A percentile compares a stretch with the other conserved stretches of the same genome.
Evolutionary conservation across 2,888 invertebrate genomes (phyloP).

Genomic region (Andrena trimmerana): DNA sequence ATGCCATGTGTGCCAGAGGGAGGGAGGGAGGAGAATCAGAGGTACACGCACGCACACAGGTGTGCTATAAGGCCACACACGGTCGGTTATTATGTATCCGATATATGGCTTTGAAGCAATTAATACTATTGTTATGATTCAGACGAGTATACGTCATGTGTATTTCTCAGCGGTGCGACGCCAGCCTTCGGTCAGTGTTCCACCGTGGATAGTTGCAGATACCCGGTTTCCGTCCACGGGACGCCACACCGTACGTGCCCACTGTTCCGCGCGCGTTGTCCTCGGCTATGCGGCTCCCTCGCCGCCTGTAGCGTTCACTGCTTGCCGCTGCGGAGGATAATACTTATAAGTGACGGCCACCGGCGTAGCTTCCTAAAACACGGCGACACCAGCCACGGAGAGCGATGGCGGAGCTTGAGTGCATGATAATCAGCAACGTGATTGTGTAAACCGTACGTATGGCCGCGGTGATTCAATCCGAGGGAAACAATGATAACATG

Average conservation of each 20-base stretch:
- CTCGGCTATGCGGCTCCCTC: constrained; percentile 16
- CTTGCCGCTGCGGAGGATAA: background rate
- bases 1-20: constrained; percentile 34
- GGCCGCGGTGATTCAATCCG: constrained; percentile 32
- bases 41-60: constrained; percentile 4
- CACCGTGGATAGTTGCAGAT: constrained; percentile 32
- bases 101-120: constrained; percentile 82
- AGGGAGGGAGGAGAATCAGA: constrained; percentile 5
- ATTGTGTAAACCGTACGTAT: constrained; percentile 44
- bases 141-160: constrained; percentile 74
- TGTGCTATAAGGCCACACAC: constrained; percentile 38
- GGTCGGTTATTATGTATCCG: constrained; percentile 82
- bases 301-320: background rate
- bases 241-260: constrained; percentile 10
- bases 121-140: constrained; percentile 85
- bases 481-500: constrained; percentile 45
- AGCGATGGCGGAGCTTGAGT: constrained; percentile 5
- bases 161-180: constrained; percentile 70
- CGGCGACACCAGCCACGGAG: constrained; percentile 1
- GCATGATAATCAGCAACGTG: constrained; percentile 20
- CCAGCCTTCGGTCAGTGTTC: constrained; percentile 70
- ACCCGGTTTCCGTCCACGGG: constrained; percentile 54
- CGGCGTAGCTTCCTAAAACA: background rate
- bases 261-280: constrained; percentile 21
- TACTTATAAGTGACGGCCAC: background rate